Evolutionary conservation across 2,113 vertebrate species (phyloP).

Genomic region (Syrrhaptes paradoxus): DNA sequence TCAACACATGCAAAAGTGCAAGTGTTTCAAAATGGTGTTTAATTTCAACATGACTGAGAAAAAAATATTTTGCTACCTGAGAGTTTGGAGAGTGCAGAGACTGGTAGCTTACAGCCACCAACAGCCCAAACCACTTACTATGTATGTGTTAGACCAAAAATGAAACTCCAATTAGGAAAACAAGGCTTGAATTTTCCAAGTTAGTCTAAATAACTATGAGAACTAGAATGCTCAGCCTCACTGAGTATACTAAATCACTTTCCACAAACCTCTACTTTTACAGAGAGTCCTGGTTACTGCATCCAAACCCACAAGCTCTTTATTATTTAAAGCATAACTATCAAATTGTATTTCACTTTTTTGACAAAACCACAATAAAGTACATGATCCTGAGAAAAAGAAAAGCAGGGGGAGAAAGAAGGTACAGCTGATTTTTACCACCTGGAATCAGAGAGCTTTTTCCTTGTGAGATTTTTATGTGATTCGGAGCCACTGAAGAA

Average conservation of each 20-base stretch:
- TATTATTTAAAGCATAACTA: background rate
- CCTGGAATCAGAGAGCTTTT: slow-evolving; percentile 9
- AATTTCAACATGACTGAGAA: background rate
- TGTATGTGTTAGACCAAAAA: background rate
- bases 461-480: slow-evolving; percentile 21
- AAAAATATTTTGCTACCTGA: background rate
- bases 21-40: background rate
- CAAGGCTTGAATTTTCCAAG: background rate
- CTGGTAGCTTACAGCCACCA: background rate
- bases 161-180: background rate
- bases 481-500: slow-evolving; percentile 41
- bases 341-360: background rate
- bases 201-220: background rate
- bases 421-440: background rate
- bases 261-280: background rate
- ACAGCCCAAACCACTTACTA: background rate
- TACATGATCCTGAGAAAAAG: background rate
- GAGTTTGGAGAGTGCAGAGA: background rate
- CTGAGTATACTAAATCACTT: background rate
- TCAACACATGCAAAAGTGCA: background rate
- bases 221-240: background rate
- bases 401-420: slow-evolving; percentile 24
- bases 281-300: background rate
- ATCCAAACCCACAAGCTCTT: background rate
- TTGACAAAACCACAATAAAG: slow-evolving; percentile 11